Percentiles rank a stretch among this genome's conserved stretches.
Evolutionary conservation across 2,888 invertebrate genomes (phyloP).

Genomic region (Phalera bucephala): DNA sequence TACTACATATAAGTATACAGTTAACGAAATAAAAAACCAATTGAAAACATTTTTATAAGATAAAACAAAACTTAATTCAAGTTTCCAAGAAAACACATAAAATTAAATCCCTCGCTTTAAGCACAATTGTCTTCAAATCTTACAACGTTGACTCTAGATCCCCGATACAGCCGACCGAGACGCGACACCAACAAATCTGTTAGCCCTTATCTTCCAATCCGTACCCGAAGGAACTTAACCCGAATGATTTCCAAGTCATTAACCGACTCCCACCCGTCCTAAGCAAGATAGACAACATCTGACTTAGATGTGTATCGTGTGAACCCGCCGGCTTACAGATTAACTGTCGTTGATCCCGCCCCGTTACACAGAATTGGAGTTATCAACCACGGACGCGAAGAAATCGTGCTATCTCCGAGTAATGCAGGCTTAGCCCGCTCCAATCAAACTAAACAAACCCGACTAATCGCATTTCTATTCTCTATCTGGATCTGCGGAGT

Average conservation of each 20-base stretch:
- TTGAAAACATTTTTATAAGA: too few relatives aligned
- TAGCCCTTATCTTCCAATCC: conserved; percentile 78
- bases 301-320: conserved; percentile 78
- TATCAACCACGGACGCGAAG: conserved; percentile 77
- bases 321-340: conserved; percentile 72
- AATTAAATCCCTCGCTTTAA: background rate
- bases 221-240: conserved; percentile 72
- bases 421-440: conserved; percentile 73
- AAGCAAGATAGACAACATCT: conserved; percentile 82
- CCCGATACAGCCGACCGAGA: conserved; percentile 41
- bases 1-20: too few relatives aligned
- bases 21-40: too few relatives aligned
- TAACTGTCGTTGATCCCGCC: conserved; percentile 64
- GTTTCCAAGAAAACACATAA: background rate
- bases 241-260: conserved; percentile 82
- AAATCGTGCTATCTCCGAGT: conserved; percentile 78
- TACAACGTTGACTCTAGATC: conserved; percentile 28
- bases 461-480: conserved; percentile 77
- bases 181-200: conserved; percentile 77
- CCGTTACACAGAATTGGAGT: conserved; percentile 71
- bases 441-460: conserved; percentile 81
- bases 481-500: conserved; percentile 67
- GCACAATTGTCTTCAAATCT: conserved; percentile 19
- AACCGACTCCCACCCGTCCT: conserved; percentile 72
- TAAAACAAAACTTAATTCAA: too few relatives aligned